Conservation (phyloP, 2,797 vertebrate species). For the Tragopan temminckii region DNA sequence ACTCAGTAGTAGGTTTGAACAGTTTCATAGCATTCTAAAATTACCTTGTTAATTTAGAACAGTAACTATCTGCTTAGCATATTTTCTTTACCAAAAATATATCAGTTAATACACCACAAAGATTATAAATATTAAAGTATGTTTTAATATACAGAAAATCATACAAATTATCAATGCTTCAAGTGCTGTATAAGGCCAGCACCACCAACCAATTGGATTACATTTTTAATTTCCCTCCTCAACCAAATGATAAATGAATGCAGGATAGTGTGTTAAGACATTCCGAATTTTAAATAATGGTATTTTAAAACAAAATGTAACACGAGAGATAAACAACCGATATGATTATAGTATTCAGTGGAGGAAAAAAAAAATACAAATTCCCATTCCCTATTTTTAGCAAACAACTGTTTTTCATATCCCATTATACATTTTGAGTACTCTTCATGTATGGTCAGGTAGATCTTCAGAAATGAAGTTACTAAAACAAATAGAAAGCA, state of each 20-base stretch:
- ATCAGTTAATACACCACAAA: conserved; percentile 75
- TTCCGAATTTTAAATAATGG: conserved; percentile 48
- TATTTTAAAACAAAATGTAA: conserved; percentile 21
- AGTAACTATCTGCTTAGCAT: conserved; percentile 42
- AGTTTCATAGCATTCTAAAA: conserved; percentile 40
- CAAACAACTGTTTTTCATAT: not conserved
- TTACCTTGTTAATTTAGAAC: conserved; percentile 43
- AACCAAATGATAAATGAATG: conserved; percentile 56
- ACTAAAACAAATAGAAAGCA: not conserved
- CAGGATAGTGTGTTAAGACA: conserved; percentile 31
- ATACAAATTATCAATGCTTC: conserved; percentile 67
- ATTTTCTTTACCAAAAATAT: conserved; percentile 50
- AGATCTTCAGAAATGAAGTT: conserved; percentile 24
- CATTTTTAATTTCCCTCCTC: conserved; percentile 34
- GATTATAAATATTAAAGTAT: conserved; percentile 59
- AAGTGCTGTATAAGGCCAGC: conserved; percentile 26
- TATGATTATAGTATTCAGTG: conserved; percentile 8
- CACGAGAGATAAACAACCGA: conserved; percentile 42
- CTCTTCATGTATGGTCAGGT: not conserved
- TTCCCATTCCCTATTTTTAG: not conserved
- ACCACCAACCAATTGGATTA: conserved; percentile 13
- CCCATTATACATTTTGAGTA: not conserved
- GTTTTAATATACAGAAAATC: conserved; percentile 66
- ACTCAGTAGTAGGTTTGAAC: conserved; percentile 51
- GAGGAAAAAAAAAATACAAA: conserved; percentile 3